Evolutionary conservation across 2,797 vertebrate species (phyloP), one percentile per base, ranked within the genome.

Genomic region (Xiphophorus birchmanni): DNA sequence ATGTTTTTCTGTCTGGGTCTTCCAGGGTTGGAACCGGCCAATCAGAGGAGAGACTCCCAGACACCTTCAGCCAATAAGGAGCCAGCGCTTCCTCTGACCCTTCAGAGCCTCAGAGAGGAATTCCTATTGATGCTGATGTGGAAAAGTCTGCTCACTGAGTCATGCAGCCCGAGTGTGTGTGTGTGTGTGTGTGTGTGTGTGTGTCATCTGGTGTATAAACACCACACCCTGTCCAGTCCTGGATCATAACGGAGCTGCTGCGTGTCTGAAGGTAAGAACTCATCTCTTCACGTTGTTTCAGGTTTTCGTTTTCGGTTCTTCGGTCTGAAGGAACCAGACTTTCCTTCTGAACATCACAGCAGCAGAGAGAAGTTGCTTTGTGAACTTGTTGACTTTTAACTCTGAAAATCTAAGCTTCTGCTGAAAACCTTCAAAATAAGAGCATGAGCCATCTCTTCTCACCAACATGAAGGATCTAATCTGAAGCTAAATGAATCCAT

Each of bases 201-300:
- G 56, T 58, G 56, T 80, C 65, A 63, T 77, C 52, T 85, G 80
- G 78, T 92, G 89, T 91, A 93, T 94, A 93, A 93, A 81, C 77
- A 81, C 90, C 92, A 89, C 93, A 89, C 93, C 93, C 92, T 72
- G 63, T 21, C 56, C 74, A 0, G 54, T 80, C 67, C 79, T 7
- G 80, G 85, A 42, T 80, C 87, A 89, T 86, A 91, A 86, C 89
- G 76, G 85, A 84, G 76, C 87, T 88, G 80, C 77, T 83, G 81
- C 80, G 56, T 65, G 77, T 81, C 84, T 84, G 48, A 86, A 88
- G 93, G 93, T 91, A 93, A 89, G 91, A 78, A 45, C n/a, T 12
- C 26, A 7, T 26, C n/a, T n/a, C 29, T 13, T 3, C 32, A 10
- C 6, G 37, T 29, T 3, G 23, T 8, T 32, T 76, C 54, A 5